Conservation (phyloP, 2,797 vertebrate genomes). For the Alectoris magna region DNA sequence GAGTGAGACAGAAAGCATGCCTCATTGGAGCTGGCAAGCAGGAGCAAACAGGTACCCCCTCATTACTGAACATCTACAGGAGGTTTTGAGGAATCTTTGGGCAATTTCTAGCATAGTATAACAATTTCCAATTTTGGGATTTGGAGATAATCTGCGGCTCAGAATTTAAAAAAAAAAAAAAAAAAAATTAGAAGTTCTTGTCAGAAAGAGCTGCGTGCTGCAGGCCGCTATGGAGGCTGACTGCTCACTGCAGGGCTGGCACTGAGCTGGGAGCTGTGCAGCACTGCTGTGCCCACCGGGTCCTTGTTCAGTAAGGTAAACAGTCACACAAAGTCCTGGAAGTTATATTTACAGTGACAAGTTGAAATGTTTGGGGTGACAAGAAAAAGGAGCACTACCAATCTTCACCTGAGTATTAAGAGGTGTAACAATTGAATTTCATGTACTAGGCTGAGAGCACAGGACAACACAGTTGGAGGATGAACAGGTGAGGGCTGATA, state of each 20-base stretch:
- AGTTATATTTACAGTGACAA: neutral
- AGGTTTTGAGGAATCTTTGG: neutral
- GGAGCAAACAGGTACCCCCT: slow-evolving; percentile 5
- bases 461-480: neutral
- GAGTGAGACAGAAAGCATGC: neutral
- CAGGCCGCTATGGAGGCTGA: too few relatives aligned
- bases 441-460: neutral
- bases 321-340: neutral
- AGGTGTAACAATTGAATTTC: neutral
- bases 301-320: neutral
- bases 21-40: neutral
- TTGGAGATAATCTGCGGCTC: neutral
- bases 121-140: neutral
- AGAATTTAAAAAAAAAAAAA: neutral
- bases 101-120: neutral
- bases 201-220: neutral
- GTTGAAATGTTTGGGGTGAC: neutral
- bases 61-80: neutral
- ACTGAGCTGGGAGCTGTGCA: too few relatives aligned
- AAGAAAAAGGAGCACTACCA: slow-evolving; percentile 17
- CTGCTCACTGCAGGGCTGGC: too few relatives aligned
- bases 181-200: neutral
- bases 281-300: too few relatives aligned
- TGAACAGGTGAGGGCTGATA: neutral
- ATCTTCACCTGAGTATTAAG: neutral